Evolutionary conservation across 1,140 invertebrate genomes (phyloP).

Genomic region (Chironomus striatipennis): DNA sequence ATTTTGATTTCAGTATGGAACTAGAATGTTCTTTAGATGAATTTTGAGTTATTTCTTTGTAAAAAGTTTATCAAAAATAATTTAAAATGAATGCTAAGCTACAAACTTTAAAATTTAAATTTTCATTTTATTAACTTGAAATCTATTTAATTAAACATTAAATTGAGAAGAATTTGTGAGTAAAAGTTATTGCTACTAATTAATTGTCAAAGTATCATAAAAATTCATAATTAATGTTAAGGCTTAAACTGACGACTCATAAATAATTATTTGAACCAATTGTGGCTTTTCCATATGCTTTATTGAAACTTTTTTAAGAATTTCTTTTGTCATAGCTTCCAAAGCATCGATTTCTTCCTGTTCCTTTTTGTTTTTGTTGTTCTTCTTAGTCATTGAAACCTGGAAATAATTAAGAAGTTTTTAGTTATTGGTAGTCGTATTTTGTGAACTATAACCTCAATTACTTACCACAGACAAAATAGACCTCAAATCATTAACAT

Average conservation of each 20-base stretch:
- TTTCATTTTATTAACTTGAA: too few relatives aligned
- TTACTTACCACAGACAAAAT: constrained; percentile 49
- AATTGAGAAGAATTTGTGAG: too few relatives aligned
- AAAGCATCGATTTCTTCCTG: constrained; percentile 61
- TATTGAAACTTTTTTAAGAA: constrained; percentile 47
- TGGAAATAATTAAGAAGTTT: too few relatives aligned
- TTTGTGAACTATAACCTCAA: background rate
- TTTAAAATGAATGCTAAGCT: too few relatives aligned
- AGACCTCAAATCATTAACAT: constrained; percentile 57
- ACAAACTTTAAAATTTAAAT: too few relatives aligned
- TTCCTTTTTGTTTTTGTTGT: constrained; percentile 37
- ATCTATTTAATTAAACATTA: too few relatives aligned
- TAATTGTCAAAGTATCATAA: background rate
- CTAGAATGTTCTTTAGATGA: too few relatives aligned
- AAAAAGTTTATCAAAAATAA: too few relatives aligned
- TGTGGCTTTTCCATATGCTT: constrained; percentile 43
- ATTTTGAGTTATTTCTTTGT: too few relatives aligned
- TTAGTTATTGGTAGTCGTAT: too few relatives aligned
- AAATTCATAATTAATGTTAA: background rate
- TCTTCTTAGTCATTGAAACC: constrained; percentile 46
- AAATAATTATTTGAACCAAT: constrained; percentile 75
- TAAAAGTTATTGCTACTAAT: too few relatives aligned
- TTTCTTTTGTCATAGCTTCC: constrained; percentile 60
- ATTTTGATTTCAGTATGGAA: too few relatives aligned
- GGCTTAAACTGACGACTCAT: constrained; percentile 64